These are phyloP conservation scores for Sphenopsis melanotis DNA, from an alignment of 2,797 vertebrate species.

Conservation along the genomic window DNA sequence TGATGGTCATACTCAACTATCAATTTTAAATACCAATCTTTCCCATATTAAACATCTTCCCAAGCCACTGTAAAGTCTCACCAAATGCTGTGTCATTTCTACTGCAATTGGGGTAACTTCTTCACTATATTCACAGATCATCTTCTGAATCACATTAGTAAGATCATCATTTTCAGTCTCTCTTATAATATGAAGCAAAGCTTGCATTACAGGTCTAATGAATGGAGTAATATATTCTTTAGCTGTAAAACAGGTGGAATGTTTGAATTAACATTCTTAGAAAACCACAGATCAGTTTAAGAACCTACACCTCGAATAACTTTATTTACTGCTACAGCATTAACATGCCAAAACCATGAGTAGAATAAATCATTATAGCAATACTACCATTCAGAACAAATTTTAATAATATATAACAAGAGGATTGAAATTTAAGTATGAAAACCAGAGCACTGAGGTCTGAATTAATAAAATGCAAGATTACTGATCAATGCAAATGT, in stretches of 20 bases:
- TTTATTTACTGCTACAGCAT: background rate
- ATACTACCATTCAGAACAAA: background rate
- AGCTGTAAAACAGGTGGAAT: constrained; percentile 73
- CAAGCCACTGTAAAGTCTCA: constrained; percentile 65
- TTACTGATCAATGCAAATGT: background rate
- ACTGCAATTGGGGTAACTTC: constrained; percentile 98
- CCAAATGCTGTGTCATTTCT: constrained; percentile 99
- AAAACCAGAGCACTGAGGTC: background rate
- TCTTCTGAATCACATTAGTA: constrained; percentile 99
- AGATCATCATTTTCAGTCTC: constrained; percentile 99
- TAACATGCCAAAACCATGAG: background rate
- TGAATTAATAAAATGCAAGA: background rate
- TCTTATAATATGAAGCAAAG: constrained; percentile 97
- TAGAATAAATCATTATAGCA: background rate
- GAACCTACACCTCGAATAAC: background rate
- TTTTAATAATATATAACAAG: background rate
- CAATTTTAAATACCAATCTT: background rate
- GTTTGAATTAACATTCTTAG: background rate
- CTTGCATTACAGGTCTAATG: constrained; percentile 98
- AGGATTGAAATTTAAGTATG: background rate
- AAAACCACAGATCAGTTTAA: background rate
- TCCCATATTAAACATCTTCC: background rate
- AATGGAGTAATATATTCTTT: constrained; percentile 97
- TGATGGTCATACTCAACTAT: background rate
- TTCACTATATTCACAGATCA: constrained; percentile 99